Conservation (phyloP, 2,113 vertebrate species). For the Xyrauchen texanus region DNA sequence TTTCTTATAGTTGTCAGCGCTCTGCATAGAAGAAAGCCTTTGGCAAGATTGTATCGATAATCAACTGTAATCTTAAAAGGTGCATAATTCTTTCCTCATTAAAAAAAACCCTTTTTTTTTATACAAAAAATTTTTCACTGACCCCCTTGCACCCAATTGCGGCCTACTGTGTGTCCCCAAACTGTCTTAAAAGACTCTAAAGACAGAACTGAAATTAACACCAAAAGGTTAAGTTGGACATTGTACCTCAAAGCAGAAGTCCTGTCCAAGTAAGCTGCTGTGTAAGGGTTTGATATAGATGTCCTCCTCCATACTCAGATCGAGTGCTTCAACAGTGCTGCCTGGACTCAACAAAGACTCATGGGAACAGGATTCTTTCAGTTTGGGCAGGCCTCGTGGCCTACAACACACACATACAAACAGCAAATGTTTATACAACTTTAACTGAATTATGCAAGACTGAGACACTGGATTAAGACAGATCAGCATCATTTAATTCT, state of each 20-base stretch:
- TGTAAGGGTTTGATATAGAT: constrained; percentile 90
- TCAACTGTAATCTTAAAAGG: too few species aligned
- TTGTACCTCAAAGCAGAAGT: constrained; percentile 96
- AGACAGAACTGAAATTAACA: too few species aligned
- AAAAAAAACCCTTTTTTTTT: too few species aligned
- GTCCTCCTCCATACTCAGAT: constrained; percentile 86
- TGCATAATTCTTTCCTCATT: too few species aligned
- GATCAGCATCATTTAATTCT: not conserved
- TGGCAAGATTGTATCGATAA: too few species aligned
- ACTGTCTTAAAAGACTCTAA: too few species aligned
- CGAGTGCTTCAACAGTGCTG: constrained; percentile 86
- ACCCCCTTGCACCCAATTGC: too few species aligned
- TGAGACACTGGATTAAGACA: not conserved
- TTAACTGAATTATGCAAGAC: constrained; percentile 3
- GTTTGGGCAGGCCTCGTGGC: constrained; percentile 84
- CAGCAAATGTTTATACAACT: not conserved
- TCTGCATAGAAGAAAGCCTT: too few species aligned
- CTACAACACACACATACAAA: constrained; percentile 64
- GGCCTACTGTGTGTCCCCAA: too few species aligned
- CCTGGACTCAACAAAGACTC: constrained; percentile 89
- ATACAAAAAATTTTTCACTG: too few species aligned
- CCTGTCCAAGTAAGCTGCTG: constrained; percentile 92
- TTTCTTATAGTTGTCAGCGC: too few species aligned
- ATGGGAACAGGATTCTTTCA: constrained; percentile 90
- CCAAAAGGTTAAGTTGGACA: not conserved